Base-by-base conservation (phyloP, 2,797 vertebrate species). In the Poecilia picta region DNA sequence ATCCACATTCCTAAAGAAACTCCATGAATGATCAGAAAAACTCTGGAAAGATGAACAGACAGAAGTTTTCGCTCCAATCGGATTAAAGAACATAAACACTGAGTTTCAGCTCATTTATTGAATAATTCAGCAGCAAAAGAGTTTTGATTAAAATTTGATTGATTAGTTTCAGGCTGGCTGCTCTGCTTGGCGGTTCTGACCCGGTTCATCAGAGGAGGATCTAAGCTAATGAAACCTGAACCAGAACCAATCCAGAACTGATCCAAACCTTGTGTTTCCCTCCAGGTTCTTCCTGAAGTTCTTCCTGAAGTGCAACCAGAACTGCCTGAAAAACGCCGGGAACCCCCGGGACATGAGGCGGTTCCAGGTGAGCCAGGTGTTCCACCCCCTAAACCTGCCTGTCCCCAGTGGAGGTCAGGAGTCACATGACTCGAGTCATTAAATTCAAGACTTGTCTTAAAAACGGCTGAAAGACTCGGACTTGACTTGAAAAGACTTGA, bases 251-350 rank as follows among this genome's bases (percentile, higher is more conserved):
- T 46, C 57, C 5, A 5, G 23, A 28, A 28, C 12, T 28, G 12
- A n/a, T 20, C 23, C 16, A 15, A 4, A 8, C 55, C 11, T 15
- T 72, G 2, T 39, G 45, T 62, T 49, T 74, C 46, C 43, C 71
- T 86, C 6, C 92, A 97, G 96, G 92, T 97, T 97, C 93, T 97
- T 99, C 95, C 95, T 99, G 87, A 99, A 99, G 92, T 98, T 98
- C 91, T 98, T 98, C 93, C 96, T 98, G 85, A 98, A 98, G 92
- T 98, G 98, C 92, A 99, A 99, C 93, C 98, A 99, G 95, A 99
- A 99, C 94, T 99, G 98, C 94, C 94, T 99, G 93, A 99, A 99
- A 91, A 99, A 99, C 1, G 98, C 98, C 0, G 98, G 98, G 49
- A 99, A 99, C 78, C 98, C 98, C 0, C 90, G 98, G 87, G 98